Conservation (phyloP, 1,140 invertebrate species). For the Antheraea pernyi region DNA sequence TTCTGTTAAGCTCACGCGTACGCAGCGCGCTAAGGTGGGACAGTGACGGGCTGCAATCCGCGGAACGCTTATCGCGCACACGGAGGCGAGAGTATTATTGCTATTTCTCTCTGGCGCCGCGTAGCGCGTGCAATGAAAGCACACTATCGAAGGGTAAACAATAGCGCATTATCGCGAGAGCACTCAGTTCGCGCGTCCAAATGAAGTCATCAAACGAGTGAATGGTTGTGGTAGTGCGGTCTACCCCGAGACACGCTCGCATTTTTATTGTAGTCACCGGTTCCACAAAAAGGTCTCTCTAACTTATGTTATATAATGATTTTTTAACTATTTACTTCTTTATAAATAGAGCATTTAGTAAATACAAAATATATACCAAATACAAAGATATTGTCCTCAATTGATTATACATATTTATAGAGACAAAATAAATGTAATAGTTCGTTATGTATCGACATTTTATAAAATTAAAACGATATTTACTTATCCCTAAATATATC, state of each 20-base stretch:
- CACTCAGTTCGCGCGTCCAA: constrained; percentile 66
- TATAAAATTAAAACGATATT: no score
- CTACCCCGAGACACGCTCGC: constrained; percentile 62
- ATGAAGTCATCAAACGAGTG: constrained; percentile 78
- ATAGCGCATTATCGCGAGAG: constrained; percentile 74
- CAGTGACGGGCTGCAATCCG: constrained; percentile 43
- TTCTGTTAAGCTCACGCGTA: constrained; percentile 48
- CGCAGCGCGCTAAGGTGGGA: constrained; percentile 28
- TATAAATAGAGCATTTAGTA: no score
- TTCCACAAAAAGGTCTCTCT: neutral
- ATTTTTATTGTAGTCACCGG: constrained; percentile 63
- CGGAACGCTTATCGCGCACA: constrained; percentile 45
- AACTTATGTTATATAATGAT: neutral
- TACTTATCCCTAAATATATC: no score
- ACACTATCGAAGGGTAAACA: constrained; percentile 77
- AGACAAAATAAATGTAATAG: no score
- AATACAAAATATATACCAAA: no score
- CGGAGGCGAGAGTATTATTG: constrained; percentile 44
- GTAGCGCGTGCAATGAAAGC: constrained; percentile 65
- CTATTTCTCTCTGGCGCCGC: constrained; percentile 61
- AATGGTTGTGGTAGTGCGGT: constrained; percentile 58
- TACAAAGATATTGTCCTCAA: no score
- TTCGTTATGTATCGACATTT: no score
- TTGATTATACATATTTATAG: no score
- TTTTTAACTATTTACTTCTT: no score